These are phyloP conservation scores for Myiagra hebetior DNA, from an alignment of 2,113 vertebrate genomes.

Conservation along the genomic window DNA sequence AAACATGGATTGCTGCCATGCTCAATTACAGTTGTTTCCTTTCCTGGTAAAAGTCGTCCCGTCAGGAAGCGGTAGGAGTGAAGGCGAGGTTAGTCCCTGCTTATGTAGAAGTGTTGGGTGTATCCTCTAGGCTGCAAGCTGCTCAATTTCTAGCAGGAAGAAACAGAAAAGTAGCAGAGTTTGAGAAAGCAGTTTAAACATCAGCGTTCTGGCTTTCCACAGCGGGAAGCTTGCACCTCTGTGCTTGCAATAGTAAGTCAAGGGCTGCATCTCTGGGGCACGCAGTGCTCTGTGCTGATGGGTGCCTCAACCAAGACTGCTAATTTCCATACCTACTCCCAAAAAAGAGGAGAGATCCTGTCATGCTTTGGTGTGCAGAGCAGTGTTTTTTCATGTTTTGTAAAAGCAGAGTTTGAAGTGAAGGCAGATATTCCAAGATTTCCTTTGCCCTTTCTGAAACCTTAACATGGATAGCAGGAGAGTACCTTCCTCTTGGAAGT, in stretches of 20 bases:
- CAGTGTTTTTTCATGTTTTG: background rate
- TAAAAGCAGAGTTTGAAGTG: background rate
- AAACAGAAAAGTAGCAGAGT: background rate
- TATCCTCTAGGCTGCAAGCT: background rate
- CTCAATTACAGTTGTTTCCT: background rate
- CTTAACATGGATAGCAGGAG: background rate
- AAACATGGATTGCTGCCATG: slow-evolving; percentile 3
- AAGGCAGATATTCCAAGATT: background rate
- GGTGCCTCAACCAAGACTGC: background rate
- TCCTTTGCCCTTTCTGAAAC: background rate
- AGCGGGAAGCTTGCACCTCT: background rate
- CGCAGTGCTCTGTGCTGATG: background rate
- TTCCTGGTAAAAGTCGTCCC: background rate
- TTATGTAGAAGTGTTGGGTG: background rate
- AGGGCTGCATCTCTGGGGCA: fast-evolving
- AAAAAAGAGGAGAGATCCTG: background rate
- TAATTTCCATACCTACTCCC: background rate
- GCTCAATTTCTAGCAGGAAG: background rate
- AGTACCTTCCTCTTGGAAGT: background rate
- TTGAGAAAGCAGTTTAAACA: background rate
- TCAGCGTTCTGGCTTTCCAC: background rate
- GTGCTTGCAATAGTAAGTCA: background rate
- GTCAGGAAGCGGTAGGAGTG: background rate
- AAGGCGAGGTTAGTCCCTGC: background rate
- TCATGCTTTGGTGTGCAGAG: background rate